Evolutionary conservation across 2,888 invertebrate species (phyloP).

Genomic region (Tortrix viridana): DNA sequence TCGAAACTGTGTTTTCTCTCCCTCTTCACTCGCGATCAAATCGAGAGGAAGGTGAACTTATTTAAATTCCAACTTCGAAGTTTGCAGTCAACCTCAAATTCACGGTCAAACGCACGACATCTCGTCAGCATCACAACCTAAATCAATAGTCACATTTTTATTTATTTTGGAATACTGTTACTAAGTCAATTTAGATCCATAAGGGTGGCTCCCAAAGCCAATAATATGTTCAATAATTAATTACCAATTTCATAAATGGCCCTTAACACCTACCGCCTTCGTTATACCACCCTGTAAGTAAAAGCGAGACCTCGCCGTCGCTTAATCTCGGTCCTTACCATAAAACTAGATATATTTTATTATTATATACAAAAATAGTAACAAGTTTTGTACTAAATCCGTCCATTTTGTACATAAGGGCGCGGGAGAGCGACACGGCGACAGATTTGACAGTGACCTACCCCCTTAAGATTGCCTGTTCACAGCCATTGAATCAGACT

Average conservation of each 20-base stretch:
- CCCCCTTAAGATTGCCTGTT: constrained; percentile 41
- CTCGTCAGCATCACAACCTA: constrained; percentile 4
- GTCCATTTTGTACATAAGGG: constrained; percentile 77
- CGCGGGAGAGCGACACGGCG: constrained; percentile 62
- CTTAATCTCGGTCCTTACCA: constrained; percentile 55
- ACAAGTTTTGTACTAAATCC: constrained; percentile 82
- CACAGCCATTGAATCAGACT: constrained; percentile 55
- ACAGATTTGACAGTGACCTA: constrained; percentile 27
- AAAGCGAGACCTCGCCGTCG: constrained; percentile 47
- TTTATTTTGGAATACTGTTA: constrained; percentile 25
- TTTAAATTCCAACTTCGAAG: no score
- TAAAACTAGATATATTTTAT: constrained; percentile 75
- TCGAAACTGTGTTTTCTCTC: no score
- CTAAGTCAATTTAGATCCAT: constrained; percentile 19
- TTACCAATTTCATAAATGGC: constrained; percentile 26
- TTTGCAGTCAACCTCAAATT: no score
- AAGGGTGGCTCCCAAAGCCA: constrained; percentile 19
- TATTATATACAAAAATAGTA: constrained; percentile 83
- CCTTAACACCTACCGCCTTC: constrained; percentile 19
- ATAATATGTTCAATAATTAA: constrained; percentile 11
- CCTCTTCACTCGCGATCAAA: no score
- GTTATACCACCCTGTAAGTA: constrained; percentile 32
- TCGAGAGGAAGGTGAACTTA: no score
- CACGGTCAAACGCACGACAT: constrained; percentile 6
- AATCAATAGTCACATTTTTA: constrained; percentile 11